These are phyloP conservation scores for Semnornis frantzii DNA, from an alignment of 2,113 vertebrate genomes.

Conservation along the genomic window DNA sequence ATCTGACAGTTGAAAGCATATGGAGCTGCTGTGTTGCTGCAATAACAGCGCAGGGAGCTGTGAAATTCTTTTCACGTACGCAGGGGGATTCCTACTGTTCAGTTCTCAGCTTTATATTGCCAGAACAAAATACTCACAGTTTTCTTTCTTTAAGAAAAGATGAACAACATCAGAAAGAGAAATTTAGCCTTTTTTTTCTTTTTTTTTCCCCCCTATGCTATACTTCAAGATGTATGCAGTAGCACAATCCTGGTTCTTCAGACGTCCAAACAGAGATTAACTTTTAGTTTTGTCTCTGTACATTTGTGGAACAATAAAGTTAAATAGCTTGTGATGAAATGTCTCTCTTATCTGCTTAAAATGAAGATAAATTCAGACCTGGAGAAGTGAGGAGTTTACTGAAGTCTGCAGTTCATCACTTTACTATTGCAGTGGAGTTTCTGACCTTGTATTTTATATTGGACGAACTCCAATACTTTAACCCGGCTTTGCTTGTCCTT, in stretches of 20 bases:
- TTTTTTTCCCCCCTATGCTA: not conserved
- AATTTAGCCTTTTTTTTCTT: not conserved
- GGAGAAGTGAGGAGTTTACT: not conserved
- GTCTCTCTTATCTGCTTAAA: not conserved
- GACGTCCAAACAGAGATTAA: not conserved
- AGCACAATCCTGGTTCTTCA: not conserved
- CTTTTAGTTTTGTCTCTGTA: not conserved
- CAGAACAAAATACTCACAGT: not conserved
- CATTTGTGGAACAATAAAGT: not conserved
- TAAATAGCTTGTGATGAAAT: not conserved
- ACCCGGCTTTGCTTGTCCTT: not conserved
- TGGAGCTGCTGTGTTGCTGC: not conserved
- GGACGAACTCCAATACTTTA: not conserved
- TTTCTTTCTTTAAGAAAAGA: not conserved
- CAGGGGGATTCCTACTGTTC: slow-evolving; percentile 18
- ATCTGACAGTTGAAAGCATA: slow-evolving; percentile 6
- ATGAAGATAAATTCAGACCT: not conserved
- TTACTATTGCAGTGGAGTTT: no score
- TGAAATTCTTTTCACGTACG: not conserved
- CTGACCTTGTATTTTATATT: not conserved
- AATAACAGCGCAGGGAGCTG: not conserved
- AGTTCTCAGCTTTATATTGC: slow-evolving; percentile 1
- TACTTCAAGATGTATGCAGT: not conserved
- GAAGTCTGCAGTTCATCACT: no score
- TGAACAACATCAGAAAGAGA: not conserved